phyloP scores from a whole-genome alignment of 2,888 invertebrate genomes.

The Eudasyphora cyanicolor region DNA sequence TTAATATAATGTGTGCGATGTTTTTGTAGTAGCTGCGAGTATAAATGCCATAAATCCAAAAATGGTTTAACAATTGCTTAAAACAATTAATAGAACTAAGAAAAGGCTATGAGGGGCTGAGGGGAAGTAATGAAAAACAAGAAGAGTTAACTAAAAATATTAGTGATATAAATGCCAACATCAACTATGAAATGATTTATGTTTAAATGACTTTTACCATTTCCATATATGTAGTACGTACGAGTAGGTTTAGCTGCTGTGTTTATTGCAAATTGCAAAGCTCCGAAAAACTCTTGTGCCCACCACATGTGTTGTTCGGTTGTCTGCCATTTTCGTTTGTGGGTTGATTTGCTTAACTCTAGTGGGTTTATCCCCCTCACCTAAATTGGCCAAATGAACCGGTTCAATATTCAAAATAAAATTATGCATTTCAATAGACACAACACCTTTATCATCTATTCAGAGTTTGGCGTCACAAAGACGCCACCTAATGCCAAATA shows the following conservation, averaged over 20 bases:
- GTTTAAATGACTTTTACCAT: background rate
- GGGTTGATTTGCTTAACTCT: background rate
- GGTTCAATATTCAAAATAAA: conserved; percentile 12
- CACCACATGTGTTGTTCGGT: background rate
- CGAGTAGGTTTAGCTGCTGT: background rate
- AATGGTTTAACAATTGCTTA: background rate
- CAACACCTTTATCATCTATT: background rate
- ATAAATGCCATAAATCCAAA: too few relatives aligned
- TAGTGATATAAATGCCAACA: too few relatives aligned
- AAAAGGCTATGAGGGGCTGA: too few relatives aligned
- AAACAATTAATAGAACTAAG: too few relatives aligned
- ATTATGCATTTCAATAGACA: conserved; percentile 12
- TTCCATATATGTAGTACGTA: too few relatives aligned
- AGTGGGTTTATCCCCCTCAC: background rate
- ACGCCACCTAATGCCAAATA: background rate
- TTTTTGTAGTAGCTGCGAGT: background rate
- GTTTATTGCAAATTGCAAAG: background rate
- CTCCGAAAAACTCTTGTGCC: background rate
- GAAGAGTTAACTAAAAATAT: background rate
- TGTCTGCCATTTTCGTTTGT: background rate
- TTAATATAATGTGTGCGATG: background rate
- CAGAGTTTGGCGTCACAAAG: conserved; percentile 5
- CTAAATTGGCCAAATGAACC: background rate
- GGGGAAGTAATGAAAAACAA: background rate
- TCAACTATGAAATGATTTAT: background rate